Conservation (phyloP, 2,113 vertebrate species). For the Phainopepla nitens region DNA sequence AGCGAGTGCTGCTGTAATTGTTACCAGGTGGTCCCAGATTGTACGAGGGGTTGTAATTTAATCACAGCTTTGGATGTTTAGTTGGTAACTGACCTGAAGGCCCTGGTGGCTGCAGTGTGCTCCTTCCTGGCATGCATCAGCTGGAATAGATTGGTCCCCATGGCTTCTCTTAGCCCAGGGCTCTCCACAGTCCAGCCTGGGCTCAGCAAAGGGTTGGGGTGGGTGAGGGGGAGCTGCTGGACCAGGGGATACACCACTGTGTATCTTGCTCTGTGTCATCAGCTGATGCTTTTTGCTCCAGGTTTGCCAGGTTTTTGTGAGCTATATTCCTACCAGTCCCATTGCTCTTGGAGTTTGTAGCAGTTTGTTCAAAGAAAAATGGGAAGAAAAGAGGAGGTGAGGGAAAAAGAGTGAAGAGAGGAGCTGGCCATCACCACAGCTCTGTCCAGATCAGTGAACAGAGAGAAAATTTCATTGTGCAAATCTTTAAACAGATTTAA, state of each 20-base stretch:
- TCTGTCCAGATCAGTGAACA: background rate
- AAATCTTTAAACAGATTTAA: background rate
- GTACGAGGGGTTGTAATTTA: background rate
- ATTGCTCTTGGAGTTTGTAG: background rate
- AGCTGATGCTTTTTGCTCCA: background rate
- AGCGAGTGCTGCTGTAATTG: background rate
- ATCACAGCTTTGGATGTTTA: background rate
- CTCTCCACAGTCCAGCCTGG: background rate
- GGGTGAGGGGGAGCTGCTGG: background rate
- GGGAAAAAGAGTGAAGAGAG: background rate
- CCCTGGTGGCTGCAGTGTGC: background rate
- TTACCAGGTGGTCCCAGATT: background rate
- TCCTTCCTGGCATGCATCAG: background rate
- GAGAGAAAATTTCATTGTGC: background rate
- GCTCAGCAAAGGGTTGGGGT: background rate
- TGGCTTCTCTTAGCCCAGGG: background rate
- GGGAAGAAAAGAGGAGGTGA: background rate
- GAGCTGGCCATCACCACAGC: background rate
- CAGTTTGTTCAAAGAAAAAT: background rate
- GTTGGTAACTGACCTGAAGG: background rate
- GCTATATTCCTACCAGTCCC: fast-evolving
- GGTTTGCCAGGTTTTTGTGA: background rate
- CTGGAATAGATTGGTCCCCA: fast-evolving
- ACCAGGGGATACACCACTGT: fast-evolving
- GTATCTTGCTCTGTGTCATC: background rate